A percentile compares a stretch with the other conserved stretches of the same genome.
These are phyloP conservation scores for Mugil cephalus DNA, from an alignment of 2,113 vertebrate genomes.

Conservation along the genomic window DNA sequence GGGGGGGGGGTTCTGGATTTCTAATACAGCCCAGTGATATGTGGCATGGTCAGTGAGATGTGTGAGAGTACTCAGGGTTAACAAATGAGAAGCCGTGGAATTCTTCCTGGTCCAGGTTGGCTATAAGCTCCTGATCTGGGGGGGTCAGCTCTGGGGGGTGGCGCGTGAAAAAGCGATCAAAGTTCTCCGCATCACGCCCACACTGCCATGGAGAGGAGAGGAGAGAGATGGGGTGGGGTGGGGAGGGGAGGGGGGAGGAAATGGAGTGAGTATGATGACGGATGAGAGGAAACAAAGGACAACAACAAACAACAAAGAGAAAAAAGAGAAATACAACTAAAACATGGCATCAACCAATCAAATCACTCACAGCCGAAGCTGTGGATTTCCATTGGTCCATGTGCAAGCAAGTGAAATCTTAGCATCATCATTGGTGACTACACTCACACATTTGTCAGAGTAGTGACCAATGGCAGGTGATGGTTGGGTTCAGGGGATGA, in stretches of 20 bases:
- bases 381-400: constrained; percentile 80
- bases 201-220: constrained; percentile 91
- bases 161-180: constrained; percentile 99
- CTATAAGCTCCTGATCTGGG: constrained; percentile 98
- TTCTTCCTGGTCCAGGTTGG: constrained; percentile 99
- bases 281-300: constrained; percentile 66
- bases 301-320: constrained; percentile 70
- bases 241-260: constrained; percentile 36
- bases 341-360: constrained; percentile 79
- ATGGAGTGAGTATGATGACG: constrained; percentile 70
- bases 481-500: constrained; percentile 68
- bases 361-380: constrained; percentile 75
- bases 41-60: constrained; percentile 71
- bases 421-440: constrained; percentile 72
- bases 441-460: constrained; percentile 61
- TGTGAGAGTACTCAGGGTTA: constrained; percentile 89
- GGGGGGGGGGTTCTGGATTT: constrained; percentile 29
- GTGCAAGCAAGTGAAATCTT: constrained; percentile 58
- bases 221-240: constrained; percentile 72
- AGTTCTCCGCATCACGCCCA: constrained; percentile 98
- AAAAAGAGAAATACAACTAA: constrained; percentile 78
- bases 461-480: constrained; percentile 73
- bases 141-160: constrained; percentile 95
- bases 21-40: constrained; percentile 61
- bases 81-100: constrained; percentile 99